phyloP scores from a whole-genome alignment of 1,140 invertebrate species.

The Galendromus occidentalis region DNA sequence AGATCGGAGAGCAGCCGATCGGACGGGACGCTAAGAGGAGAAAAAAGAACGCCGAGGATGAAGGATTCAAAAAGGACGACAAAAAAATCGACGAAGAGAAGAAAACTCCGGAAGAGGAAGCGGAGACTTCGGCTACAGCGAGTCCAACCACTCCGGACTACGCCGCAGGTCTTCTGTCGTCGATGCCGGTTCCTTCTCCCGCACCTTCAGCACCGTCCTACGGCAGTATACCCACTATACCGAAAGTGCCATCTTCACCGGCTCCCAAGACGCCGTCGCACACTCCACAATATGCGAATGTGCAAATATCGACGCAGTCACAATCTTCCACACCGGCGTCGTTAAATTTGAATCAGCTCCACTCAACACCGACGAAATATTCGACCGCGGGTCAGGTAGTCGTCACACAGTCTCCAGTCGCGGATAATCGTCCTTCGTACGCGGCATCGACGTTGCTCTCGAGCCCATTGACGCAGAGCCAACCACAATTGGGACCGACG shows the following conservation, averaged over 20 bases:
- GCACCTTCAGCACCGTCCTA: slow-evolving; percentile 23
- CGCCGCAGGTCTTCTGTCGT: slow-evolving; percentile 43
- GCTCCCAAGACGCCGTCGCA: slow-evolving; percentile 10
- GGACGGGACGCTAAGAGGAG: slow-evolving; percentile 41
- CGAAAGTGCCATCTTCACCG: slow-evolving; percentile 20
- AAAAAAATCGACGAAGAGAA: slow-evolving; percentile 24
- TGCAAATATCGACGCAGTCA: background rate
- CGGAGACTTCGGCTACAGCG: slow-evolving; percentile 17
- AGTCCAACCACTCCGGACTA: slow-evolving; percentile 44
- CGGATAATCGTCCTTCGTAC: background rate
- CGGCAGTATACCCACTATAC: slow-evolving; percentile 13
- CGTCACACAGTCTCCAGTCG: background rate
- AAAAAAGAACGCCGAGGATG: slow-evolving; percentile 30
- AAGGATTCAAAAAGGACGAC: slow-evolving; percentile 37
- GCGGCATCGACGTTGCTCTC: background rate
- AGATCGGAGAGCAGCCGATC: slow-evolving; percentile 74
- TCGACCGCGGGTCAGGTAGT: background rate
- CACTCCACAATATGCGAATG: slow-evolving; percentile 3
- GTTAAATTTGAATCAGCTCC: no score
- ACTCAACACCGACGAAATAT: background rate
- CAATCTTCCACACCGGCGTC: background rate
- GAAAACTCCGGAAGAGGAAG: slow-evolving; percentile 3
- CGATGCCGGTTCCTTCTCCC: slow-evolving; percentile 18
- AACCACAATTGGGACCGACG: background rate
- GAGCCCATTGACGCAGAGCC: background rate